Conservation (phyloP, 2,888 invertebrate species). For the Hypercompe scribonia region DNA sequence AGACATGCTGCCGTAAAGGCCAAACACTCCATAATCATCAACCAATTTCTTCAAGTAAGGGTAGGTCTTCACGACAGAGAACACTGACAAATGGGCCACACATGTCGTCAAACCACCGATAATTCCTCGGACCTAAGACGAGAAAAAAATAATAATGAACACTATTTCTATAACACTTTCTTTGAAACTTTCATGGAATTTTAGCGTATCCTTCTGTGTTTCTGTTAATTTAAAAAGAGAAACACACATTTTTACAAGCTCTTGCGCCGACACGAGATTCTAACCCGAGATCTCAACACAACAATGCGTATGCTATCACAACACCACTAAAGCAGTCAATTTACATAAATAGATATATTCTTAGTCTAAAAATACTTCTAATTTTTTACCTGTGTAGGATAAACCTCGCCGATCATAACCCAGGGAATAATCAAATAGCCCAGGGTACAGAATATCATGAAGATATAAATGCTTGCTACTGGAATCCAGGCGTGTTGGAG, state of each 20-base stretch:
- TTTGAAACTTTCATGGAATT: too few species aligned
- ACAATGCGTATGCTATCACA: too few species aligned
- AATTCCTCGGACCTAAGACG: constrained; percentile 87
- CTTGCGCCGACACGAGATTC: too few species aligned
- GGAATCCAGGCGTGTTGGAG: constrained; percentile 87
- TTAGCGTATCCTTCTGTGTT: too few species aligned
- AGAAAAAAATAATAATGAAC: too few species aligned
- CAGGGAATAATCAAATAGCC: constrained; percentile 90
- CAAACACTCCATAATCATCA: constrained; percentile 87
- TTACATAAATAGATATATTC: neutral
- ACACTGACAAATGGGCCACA: constrained; percentile 88
- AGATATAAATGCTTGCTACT: constrained; percentile 86
- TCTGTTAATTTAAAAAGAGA: too few species aligned
- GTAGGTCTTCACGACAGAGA: constrained; percentile 90
- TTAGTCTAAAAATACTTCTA: neutral
- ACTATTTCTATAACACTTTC: too few species aligned
- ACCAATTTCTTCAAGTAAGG: constrained; percentile 82
- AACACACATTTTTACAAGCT: too few species aligned
- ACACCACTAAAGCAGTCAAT: too few species aligned
- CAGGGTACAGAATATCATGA: constrained; percentile 88
- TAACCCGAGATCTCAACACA: too few species aligned
- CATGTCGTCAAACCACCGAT: constrained; percentile 90
- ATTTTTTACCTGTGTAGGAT: constrained; percentile 87
- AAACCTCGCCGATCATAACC: constrained; percentile 92
- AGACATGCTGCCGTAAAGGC: constrained; percentile 88